Evolutionary conservation across 2,113 vertebrate genomes (phyloP).

Genomic region (Aegithalos caudatus): DNA sequence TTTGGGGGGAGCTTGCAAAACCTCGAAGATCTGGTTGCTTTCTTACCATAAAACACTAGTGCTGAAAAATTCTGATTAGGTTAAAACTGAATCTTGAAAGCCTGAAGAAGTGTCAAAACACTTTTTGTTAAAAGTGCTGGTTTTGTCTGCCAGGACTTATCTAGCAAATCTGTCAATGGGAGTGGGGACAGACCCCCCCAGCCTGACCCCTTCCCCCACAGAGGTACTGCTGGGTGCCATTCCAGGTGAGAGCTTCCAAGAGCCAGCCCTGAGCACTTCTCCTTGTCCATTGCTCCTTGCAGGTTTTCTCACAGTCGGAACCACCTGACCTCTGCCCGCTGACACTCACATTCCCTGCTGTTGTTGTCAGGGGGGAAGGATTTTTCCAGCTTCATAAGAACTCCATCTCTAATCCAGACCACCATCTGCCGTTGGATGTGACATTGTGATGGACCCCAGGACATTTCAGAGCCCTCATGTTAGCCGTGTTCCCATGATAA

Average conservation of each 20-base stretch:
- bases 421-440: slow-evolving; percentile 62
- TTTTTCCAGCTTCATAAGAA: slow-evolving; percentile 23
- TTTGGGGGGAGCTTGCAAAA: not conserved
- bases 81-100: not conserved
- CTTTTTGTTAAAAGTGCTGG: not conserved
- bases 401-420: slow-evolving; percentile 52
- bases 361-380: not conserved
- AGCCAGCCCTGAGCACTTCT: not conserved
- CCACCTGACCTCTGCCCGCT: slow-evolving; percentile 83
- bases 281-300: rapidly evolving
- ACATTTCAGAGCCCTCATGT: slow-evolving; percentile 64
- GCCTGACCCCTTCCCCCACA: rapidly evolving
- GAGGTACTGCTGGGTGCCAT: rapidly evolving
- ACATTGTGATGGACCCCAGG: slow-evolving; percentile 55
- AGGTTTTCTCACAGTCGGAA: slow-evolving; percentile 91
- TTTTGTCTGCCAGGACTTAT: not conserved
- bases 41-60: not conserved
- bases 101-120: not conserved
- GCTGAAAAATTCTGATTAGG: not conserved
- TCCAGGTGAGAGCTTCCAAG: not conserved
- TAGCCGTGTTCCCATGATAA: slow-evolving; percentile 47
- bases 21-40: not conserved
- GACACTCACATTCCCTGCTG: slow-evolving; percentile 24
- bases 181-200: not conserved
- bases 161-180: not conserved